These are phyloP conservation scores for Eulithis testata DNA, from an alignment of 2,888 invertebrate genomes.

Conservation along the genomic window DNA sequence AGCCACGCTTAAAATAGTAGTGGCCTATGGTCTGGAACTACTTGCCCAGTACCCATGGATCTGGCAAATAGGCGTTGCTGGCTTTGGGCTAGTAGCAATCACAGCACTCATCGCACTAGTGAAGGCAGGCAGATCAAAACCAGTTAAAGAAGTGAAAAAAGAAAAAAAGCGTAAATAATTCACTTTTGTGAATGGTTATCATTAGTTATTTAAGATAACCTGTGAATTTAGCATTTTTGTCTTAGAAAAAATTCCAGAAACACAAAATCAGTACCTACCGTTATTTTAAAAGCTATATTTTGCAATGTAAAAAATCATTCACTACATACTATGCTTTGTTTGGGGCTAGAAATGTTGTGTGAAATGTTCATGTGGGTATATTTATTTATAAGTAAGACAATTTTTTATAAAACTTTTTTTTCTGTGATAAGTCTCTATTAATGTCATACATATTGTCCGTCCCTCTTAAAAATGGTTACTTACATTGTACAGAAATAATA, in stretches of 20 bases:
- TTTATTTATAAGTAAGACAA: too few relatives aligned
- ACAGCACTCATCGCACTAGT: slow-evolving; percentile 77
- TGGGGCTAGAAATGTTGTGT: too few relatives aligned
- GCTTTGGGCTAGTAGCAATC: slow-evolving; percentile 78
- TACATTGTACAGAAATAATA: slow-evolving; percentile 11
- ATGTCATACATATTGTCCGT: slow-evolving; percentile 14
- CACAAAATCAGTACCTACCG: too few relatives aligned
- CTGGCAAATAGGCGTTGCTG: slow-evolving; percentile 76
- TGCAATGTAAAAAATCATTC: too few relatives aligned
- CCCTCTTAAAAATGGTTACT: slow-evolving; percentile 13
- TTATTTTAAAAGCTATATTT: too few relatives aligned
- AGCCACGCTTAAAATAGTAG: slow-evolving; percentile 66
- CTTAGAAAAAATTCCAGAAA: neutral
- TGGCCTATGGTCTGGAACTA: slow-evolving; percentile 66
- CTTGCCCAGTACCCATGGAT: slow-evolving; percentile 76
- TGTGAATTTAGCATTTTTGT: slow-evolving; percentile 16
- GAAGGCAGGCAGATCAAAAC: slow-evolving; percentile 71
- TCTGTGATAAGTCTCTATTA: slow-evolving; percentile 14
- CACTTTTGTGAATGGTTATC: neutral
- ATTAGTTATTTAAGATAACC: neutral
- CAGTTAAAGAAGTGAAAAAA: slow-evolving; percentile 69
- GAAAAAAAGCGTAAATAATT: slow-evolving; percentile 77
- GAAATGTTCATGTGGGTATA: too few relatives aligned
- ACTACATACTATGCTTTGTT: too few relatives aligned
- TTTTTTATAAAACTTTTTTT: neutral